Percentiles rank a stretch among this genome's conserved stretches.
Evolutionary conservation across 2,797 vertebrate genomes (phyloP).

Genomic region (Macropus fuliginosus): DNA sequence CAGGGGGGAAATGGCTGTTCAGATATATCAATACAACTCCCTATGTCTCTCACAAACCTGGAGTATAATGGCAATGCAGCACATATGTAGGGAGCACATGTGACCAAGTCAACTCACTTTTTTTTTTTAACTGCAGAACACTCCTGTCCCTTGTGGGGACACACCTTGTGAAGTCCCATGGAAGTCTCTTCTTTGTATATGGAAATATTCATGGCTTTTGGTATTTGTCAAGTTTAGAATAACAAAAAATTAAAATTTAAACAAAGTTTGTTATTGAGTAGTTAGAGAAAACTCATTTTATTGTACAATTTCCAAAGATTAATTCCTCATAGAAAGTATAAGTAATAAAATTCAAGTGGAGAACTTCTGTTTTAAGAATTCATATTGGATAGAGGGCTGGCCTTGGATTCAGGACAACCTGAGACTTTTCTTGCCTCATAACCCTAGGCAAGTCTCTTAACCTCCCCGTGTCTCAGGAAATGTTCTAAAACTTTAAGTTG

Average conservation of each 20-base stretch:
- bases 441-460: not conserved
- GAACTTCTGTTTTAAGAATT: slow-evolving; percentile 64
- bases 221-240: not conserved
- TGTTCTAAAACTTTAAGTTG: not conserved
- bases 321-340: slow-evolving; percentile 74
- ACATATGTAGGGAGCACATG: not conserved
- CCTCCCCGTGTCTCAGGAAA: not conserved
- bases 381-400: not conserved
- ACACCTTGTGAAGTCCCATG: not conserved
- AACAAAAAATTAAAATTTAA: not conserved
- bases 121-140: not conserved
- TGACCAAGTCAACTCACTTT: not conserved
- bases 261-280: slow-evolving; percentile 46
- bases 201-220: not conserved
- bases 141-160: not conserved
- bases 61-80: not conserved
- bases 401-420: not conserved
- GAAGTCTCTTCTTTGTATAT: not conserved
- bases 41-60: not conserved
- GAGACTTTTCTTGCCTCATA: not conserved
- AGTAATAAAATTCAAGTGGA: slow-evolving; percentile 63
- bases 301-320: slow-evolving; percentile 77
- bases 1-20: not conserved
- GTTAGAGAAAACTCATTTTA: slow-evolving; percentile 77
- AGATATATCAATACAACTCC: not conserved